Evolutionary conservation across 2,113 vertebrate species (phyloP), one percentile per base, ranked within the genome.

Genomic region (Zapus hudsonius): DNA sequence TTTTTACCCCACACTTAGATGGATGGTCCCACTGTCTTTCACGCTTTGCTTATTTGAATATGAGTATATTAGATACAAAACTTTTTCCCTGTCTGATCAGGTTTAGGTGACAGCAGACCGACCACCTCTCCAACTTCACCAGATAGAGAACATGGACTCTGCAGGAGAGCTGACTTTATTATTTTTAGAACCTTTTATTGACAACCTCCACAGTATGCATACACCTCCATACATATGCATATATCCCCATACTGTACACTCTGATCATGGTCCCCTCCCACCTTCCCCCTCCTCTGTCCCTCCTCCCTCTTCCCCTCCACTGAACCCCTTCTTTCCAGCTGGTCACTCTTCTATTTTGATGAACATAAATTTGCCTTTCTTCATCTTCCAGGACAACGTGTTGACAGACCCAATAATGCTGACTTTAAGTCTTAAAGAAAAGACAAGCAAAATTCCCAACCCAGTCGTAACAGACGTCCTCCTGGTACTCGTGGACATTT

Each of bases 1-100:
- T 63, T 85, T 87, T 20, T 22, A 85, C 22, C 38, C 38, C 4
- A 7, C 5, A 7, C 20, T 5, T 63, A 23, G 40, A 78, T 16
- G 36, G 44, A 69, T 15, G 59, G 64, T 11, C 40, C n/a, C 17
- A 47, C 67, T 7, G 31, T 19, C 20, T 31, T 33, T 75, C 55
- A 13, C 70, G 61, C n/a, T 29, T n/a, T 84, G 4, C 33, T 83
- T 84, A 75, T 44, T 92, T 90, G 87, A 76, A 87, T 25, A 52
- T 90, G 83, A 87, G 87, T 15, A 38, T 64, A 64, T 1, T 33
- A 23, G 7, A 89, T 4, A 59, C 0, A 52, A 89, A 81, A 69
- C 31, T 87, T 73, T 47, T 83, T 40, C 92, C 20, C 33, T 27
- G 38, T 47, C 22, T 86, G 67, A 47, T 52, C 27, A 44, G 67